Base-by-base conservation (phyloP, 2,888 invertebrate species). In the Brachypterus glaber region DNA sequence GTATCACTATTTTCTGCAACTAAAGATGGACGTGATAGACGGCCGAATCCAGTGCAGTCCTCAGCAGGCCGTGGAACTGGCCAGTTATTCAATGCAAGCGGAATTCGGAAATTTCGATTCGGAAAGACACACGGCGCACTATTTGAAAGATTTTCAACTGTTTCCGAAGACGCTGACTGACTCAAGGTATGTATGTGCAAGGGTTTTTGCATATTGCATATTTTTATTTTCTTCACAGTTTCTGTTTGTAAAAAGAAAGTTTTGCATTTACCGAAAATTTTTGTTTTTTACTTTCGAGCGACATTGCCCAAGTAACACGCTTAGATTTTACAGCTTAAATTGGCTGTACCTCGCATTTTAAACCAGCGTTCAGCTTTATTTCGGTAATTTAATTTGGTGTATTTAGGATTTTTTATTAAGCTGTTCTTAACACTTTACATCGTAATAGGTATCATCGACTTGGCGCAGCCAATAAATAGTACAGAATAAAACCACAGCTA, bases 1-100 rank as follows among this genome's bases (percentile, higher is more conserved):
- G 55, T 92, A 93, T 64, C 92, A 96, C 63, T 97, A 93, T 65
- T 97, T 93, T 65, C 72, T 95, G 33, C 95, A 97, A 68, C 68
- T 96, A 37, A 96, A 96, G 55, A 86, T 82, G 63, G 95, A 97
- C 68, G 80, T 97, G 40, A 79, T 93, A 36, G 95, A 96, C 64
- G 93, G 93, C 2, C 77, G 86, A 51, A 82, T 95, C 44, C 82
- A 81, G 30, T 92, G 92, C 60, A 86, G 86, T 59, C 80, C 83
- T 41, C 88, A 92, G 50, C 91, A 93, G 65, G 93, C 93, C 8
- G 83, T 92, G 35, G 74, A 90, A 21, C 67, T 97, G 43, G 95
- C 96, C 0, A 85, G 92, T 32, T 95, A 92, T 62, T 89, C 90
- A 51, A 80, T 96, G 54, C 96, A 97, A 69, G 95, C 93, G 9